These are phyloP conservation scores for Trididemnum clinides DNA, from an alignment of 23 tunicate genomes.

Conservation along the genomic window DNA sequence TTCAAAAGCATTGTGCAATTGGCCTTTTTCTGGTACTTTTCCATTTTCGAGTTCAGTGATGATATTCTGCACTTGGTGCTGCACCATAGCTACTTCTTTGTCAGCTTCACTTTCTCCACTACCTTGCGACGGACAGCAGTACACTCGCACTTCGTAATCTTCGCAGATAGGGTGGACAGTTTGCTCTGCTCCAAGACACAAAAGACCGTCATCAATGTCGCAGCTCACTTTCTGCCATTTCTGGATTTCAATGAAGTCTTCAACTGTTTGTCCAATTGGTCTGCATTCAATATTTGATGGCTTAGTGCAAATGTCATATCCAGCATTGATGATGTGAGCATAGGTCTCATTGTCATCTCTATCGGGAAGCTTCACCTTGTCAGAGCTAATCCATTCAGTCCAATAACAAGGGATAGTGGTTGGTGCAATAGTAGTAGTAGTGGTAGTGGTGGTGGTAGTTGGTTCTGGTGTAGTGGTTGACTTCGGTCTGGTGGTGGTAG, in stretches of 20 bases:
- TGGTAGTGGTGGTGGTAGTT: constrained; percentile 49
- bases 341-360: constrained; percentile 87
- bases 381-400: constrained; percentile 87
- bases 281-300: constrained; percentile 79
- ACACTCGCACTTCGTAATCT: constrained; percentile 83
- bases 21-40: background rate
- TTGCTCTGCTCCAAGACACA: constrained; percentile 68
- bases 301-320: constrained; percentile 53
- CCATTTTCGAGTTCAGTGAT: constrained; percentile 63
- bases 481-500: constrained; percentile 58
- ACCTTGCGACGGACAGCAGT: constrained; percentile 64
- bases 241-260: constrained; percentile 47
- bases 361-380: constrained; percentile 69
- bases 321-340: constrained; percentile 45
- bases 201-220: constrained; percentile 55
- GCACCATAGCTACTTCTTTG: constrained; percentile 45
- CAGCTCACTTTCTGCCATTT: constrained; percentile 85
- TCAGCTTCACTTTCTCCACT: constrained; percentile 40
- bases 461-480: constrained; percentile 45
- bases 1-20: constrained; percentile 2
- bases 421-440: constrained; percentile 39
- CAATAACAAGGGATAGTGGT: constrained; percentile 71
- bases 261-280: constrained; percentile 74
- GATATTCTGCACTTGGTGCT: constrained; percentile 55
- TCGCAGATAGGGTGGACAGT: constrained; percentile 88